Conservation (phyloP, 2,113 vertebrate species). For the Alouatta palliata region DNA sequence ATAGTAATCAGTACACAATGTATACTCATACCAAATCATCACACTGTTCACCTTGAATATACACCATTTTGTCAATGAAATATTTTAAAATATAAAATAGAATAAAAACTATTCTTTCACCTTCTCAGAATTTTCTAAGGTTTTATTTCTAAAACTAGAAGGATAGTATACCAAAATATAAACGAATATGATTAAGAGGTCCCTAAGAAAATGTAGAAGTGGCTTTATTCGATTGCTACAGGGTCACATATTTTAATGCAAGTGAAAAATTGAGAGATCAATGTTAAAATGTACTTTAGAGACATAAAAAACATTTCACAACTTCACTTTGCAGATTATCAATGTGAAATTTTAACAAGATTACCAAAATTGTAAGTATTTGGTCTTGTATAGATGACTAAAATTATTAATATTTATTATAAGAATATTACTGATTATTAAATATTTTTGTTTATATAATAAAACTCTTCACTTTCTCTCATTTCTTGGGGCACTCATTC, state of each 20-base stretch:
- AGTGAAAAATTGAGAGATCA: not conserved
- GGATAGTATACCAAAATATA: not conserved
- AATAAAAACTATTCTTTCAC: not conserved
- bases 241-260: not conserved
- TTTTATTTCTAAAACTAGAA: conserved; percentile 1
- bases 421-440: not conserved
- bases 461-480: not conserved
- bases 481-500: not conserved
- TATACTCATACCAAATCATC: not conserved
- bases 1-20: not conserved
- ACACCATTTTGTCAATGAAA: not conserved
- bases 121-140: not conserved
- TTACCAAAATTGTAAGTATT: conserved; percentile 2
- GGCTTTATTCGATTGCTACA: not conserved
- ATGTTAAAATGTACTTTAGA: not conserved
- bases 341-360: conserved; percentile 26
- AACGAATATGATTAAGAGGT: not conserved
- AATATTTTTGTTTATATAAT: not conserved
- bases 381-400: not conserved
- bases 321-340: not conserved
- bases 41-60: not conserved
- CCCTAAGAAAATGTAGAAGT: not conserved
- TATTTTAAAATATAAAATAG: not conserved
- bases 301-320: not conserved
- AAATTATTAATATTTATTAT: conserved; percentile 13